Conservation (phyloP, 2,113 vertebrate genomes). For the Tylochromis polylepis region DNA sequence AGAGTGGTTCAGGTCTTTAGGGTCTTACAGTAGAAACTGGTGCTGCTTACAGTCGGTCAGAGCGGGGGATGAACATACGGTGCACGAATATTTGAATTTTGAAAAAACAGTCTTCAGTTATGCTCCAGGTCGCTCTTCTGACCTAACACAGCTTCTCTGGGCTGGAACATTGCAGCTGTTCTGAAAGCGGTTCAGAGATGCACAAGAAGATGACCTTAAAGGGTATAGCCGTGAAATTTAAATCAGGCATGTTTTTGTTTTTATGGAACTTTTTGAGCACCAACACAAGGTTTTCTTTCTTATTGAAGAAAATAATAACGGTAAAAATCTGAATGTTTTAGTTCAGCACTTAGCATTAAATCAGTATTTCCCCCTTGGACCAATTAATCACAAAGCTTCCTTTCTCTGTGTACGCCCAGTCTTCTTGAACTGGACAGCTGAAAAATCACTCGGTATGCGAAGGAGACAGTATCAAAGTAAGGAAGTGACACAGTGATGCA, state of each 20-base stretch:
- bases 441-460: not conserved
- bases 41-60: rapidly evolving
- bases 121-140: not conserved
- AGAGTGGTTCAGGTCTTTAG: not conserved
- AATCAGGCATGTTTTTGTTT: not conserved
- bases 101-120: rapidly evolving
- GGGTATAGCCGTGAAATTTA: not conserved
- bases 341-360: not conserved
- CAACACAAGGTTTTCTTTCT: not conserved
- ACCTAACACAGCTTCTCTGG: not conserved
- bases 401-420: not conserved
- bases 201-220: not conserved
- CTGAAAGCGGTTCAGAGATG: not conserved
- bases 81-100: not conserved
- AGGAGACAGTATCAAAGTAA: not conserved
- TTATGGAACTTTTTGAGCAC: not conserved
- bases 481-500: not conserved
- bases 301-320: not conserved
- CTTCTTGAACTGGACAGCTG: not conserved
- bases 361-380: not conserved
- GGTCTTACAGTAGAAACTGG: not conserved
- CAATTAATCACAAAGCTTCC: not conserved
- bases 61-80: not conserved
- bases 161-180: not conserved
- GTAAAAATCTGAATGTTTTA: not conserved